These are phyloP conservation scores for Nyctibius grandis DNA, from an alignment of 2,797 vertebrate species.

Conservation along the genomic window DNA sequence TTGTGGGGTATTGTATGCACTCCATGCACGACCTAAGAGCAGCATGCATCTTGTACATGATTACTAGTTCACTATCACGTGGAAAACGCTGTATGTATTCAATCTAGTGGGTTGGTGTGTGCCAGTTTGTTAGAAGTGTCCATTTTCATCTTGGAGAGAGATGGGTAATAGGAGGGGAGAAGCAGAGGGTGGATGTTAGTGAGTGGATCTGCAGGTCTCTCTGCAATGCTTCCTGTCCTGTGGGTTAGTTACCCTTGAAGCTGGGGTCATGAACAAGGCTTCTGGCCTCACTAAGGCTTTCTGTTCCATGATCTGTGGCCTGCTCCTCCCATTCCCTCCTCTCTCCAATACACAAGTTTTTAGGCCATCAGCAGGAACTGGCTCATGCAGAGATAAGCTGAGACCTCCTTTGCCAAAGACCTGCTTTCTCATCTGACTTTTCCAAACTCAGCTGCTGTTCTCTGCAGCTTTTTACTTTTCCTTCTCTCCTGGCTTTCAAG, in stretches of 20 bases:
- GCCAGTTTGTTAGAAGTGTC: background rate
- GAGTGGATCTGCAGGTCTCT: background rate
- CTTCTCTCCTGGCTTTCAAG: background rate
- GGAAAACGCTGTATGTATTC: background rate
- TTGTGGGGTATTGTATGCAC: background rate
- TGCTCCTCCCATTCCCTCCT: background rate
- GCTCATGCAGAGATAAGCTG: background rate
- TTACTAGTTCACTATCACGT: background rate
- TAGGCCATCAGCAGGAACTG: background rate
- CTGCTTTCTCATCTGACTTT: background rate
- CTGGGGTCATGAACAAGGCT: background rate
- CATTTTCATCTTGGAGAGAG: background rate
- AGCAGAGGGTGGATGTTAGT: background rate
- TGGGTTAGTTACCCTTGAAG: background rate
- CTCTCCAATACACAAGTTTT: background rate
- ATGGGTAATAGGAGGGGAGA: background rate
- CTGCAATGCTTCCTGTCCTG: background rate
- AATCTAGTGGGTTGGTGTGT: background rate
- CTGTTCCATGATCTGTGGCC: background rate
- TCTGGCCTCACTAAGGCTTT: background rate
- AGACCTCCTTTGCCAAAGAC: background rate
- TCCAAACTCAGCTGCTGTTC: background rate
- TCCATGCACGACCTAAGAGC: background rate
- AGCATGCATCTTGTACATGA: background rate
- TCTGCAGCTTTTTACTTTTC: background rate